Evolutionary conservation across 2,113 vertebrate genomes (phyloP).

Genomic region (Tauraco erythrolophus): DNA sequence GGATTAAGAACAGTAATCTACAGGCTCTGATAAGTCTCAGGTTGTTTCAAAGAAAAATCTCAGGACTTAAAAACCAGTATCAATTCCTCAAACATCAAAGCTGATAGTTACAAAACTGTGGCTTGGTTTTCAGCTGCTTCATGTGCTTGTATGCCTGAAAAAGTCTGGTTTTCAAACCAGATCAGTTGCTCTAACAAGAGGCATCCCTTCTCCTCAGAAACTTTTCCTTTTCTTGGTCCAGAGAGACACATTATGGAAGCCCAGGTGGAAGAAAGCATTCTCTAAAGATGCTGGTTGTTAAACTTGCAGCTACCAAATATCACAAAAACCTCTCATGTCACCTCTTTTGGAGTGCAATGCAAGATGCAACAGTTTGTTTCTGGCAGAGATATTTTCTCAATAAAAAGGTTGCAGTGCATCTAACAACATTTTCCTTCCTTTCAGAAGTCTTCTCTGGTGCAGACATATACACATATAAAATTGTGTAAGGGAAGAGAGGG

Average conservation of each 20-base stretch:
- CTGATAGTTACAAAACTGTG: background rate
- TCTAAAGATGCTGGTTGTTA: background rate
- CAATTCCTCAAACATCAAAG: background rate
- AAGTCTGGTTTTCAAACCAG: background rate
- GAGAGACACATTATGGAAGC: background rate
- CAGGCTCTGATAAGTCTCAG: background rate
- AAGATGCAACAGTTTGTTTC: background rate
- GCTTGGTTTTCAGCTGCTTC: background rate
- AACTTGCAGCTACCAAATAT: background rate
- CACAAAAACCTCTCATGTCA: background rate
- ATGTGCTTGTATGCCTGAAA: background rate
- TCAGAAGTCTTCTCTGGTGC: background rate
- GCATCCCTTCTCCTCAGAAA: background rate
- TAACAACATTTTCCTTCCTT: background rate
- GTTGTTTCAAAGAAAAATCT: background rate
- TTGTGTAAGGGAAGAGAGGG: background rate
- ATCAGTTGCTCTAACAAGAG: background rate
- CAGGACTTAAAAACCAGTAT: background rate
- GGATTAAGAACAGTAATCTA: background rate
- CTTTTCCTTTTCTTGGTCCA: background rate
- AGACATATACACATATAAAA: background rate
- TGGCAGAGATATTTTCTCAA: background rate
- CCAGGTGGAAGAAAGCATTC: background rate
- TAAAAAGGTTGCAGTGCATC: background rate
- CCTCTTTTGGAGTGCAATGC: background rate